These are phyloP conservation scores for Tetheella fluctuosa DNA, from an alignment of 2,888 invertebrate genomes.

Conservation along the genomic window DNA sequence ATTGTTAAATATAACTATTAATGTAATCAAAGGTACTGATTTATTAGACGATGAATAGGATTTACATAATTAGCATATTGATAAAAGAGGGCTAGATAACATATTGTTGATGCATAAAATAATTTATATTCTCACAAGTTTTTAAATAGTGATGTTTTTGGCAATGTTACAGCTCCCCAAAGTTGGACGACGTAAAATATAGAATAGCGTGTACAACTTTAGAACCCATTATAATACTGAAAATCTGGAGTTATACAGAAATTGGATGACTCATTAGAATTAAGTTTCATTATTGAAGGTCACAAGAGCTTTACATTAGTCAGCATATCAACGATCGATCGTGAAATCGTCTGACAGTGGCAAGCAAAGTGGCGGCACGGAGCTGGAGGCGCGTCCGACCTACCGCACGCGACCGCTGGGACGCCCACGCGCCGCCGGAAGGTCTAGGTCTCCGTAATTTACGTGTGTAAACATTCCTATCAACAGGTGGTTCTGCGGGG, in stretches of 20 bases:
- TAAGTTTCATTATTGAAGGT: not conserved
- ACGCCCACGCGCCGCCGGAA: slow-evolving; percentile 28
- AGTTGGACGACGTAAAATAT: not conserved
- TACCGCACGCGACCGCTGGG: slow-evolving; percentile 39
- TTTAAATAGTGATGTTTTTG: not conserved
- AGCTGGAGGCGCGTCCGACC: slow-evolving; percentile 29
- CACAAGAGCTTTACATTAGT: not conserved
- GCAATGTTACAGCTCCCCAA: not conserved
- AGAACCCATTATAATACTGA: not conserved
- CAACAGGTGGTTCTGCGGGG: slow-evolving; percentile 33
- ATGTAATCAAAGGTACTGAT: not conserved
- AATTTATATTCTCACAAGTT: not conserved
- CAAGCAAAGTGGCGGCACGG: not conserved
- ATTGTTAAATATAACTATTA: not conserved
- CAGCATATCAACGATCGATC: slow-evolving; percentile 3
- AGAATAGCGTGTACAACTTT: not conserved
- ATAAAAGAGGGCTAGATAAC: not conserved
- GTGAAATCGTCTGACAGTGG: not conserved
- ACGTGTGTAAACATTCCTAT: slow-evolving; percentile 21
- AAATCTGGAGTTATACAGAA: slow-evolving; percentile 2
- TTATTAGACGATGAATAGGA: not conserved
- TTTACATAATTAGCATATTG: not conserved
- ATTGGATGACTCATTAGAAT: not conserved
- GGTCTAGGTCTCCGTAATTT: slow-evolving; percentile 36
- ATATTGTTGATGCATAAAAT: not conserved